Evolutionary conservation across 2,888 invertebrate species (phyloP).

Genomic region (Venusia cambrica): DNA sequence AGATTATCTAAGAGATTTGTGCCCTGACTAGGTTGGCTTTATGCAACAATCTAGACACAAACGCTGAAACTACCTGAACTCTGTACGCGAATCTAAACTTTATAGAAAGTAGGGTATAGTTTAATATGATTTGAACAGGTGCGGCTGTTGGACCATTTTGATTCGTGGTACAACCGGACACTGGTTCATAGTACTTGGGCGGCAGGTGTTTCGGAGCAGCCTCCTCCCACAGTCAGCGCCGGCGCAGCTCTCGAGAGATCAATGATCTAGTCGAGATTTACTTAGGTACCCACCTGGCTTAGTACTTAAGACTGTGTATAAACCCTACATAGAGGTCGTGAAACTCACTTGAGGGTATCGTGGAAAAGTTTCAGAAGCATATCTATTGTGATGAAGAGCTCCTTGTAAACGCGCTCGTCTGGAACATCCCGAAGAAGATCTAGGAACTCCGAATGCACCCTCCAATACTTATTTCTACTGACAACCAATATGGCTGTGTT

Average conservation of each 20-base stretch:
- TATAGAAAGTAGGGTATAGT: slow-evolving; percentile 41
- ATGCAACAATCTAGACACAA: slow-evolving; percentile 12
- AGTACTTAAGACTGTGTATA: slow-evolving; percentile 13
- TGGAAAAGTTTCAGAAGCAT: no score
- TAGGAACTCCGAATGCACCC: no score
- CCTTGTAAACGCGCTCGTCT: no score
- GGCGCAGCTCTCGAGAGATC: slow-evolving; percentile 70
- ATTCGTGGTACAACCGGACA: slow-evolving; percentile 36
- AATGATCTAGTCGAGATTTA: slow-evolving; percentile 76
- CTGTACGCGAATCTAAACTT: slow-evolving; percentile 34
- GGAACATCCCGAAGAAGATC: no score
- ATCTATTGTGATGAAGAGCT: no score
- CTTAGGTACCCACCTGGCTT: slow-evolving; percentile 52
- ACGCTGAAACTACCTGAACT: slow-evolving; percentile 9
- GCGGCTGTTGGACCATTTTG: slow-evolving; percentile 36
- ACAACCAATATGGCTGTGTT: no score
- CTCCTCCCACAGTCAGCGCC: slow-evolving; percentile 70
- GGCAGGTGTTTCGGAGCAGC: slow-evolving; percentile 75
- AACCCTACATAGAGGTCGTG: no score
- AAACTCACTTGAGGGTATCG: no score
- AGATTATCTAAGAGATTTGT: slow-evolving; percentile 76
- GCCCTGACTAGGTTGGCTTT: slow-evolving; percentile 66
- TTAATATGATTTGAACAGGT: slow-evolving; percentile 33
- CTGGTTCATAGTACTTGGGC: slow-evolving; percentile 75
- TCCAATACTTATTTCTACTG: no score